Base-by-base conservation (phyloP, 2,888 invertebrate species). In the Cerastoderma edule region DNA sequence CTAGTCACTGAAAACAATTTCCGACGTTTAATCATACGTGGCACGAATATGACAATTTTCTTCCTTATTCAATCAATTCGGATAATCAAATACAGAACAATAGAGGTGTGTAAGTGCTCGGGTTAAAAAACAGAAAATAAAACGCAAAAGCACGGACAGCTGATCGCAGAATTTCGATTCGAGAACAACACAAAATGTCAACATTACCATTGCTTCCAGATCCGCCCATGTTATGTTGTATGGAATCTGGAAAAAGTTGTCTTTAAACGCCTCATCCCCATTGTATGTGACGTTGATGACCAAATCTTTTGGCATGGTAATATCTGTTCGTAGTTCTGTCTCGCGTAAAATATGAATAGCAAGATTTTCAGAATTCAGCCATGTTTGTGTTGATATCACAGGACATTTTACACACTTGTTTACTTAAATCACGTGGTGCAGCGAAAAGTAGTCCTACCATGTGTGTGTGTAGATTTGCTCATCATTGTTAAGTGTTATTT, bases 171-270 rank as follows among this genome's bases (percentile, higher is more conserved):
- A n/a, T 50, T 50, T 1, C 5, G 3, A 5, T 39, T 35, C 4
- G 24, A 39, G 24, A 39, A 60, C 35, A 35, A 60, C n/a, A 75
- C 44, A 4, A 48, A 66, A 66, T 50, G 66, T 66, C 66, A 66
- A 66, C 66, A 66, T 22, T 50, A 85, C 85, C 85, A 83, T 83
- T 6, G 82, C 85, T 60, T 83, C 82, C 50, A 85, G 67, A 71
- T 85, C 85, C 33, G 35, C 56, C 85, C 85, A 85, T 33, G 69
- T 71, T 39, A 78, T 80, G 67, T 81, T 54, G 57, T 78, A 73
- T 24, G 78, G 72, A 27, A 85, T 76, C 32, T 75, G 74, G 60
- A 60, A 60, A 57, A 83, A 74, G 48, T 78, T 75, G 35, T 85
- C 83, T 27, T 74, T 76, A 48, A 72, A 80, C 13, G 65, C 63